Evolutionary conservation across 1,140 invertebrate genomes (phyloP).

Genomic region (Zeugodacus cucurbitae): DNA sequence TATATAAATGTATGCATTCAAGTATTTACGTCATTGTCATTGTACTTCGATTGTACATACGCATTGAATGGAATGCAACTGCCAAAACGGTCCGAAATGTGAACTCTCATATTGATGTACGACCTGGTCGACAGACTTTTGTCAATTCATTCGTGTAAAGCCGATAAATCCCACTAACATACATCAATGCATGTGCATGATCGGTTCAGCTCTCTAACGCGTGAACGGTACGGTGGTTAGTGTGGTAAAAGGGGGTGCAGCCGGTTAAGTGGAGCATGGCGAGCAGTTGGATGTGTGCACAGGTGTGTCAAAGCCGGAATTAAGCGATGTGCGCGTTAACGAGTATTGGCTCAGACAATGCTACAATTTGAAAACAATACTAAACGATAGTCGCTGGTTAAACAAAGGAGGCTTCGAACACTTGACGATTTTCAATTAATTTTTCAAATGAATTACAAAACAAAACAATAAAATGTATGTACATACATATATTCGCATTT

Average conservation of each 20-base stretch:
- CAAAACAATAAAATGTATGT: not conserved
- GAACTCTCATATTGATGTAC: not conserved
- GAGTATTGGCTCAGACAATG: not conserved
- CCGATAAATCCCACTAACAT: not conserved
- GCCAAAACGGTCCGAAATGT: not conserved
- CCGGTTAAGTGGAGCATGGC: slow-evolving; percentile 17
- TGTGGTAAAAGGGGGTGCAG: not conserved
- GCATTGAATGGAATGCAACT: not conserved
- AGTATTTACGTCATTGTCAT: not conserved
- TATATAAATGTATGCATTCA: not conserved
- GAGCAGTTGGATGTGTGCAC: not conserved
- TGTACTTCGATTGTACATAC: not conserved
- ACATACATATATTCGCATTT: not conserved
- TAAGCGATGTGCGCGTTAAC: not conserved
- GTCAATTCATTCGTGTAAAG: not conserved
- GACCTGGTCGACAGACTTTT: not conserved
- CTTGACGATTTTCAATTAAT: slow-evolving; percentile 17
- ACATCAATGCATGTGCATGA: not conserved
- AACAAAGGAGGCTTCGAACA: not conserved
- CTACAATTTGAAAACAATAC: slow-evolving; percentile 22
- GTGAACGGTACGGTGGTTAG: not conserved
- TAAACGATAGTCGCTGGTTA: not conserved
- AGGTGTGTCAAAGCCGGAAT: slow-evolving; percentile 35
- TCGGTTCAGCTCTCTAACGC: not conserved
- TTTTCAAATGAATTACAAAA: slow-evolving; percentile 24